These are phyloP conservation scores for Arrhopalites spinosus DNA, from an alignment of 2,888 invertebrate genomes.

Conservation along the genomic window DNA sequence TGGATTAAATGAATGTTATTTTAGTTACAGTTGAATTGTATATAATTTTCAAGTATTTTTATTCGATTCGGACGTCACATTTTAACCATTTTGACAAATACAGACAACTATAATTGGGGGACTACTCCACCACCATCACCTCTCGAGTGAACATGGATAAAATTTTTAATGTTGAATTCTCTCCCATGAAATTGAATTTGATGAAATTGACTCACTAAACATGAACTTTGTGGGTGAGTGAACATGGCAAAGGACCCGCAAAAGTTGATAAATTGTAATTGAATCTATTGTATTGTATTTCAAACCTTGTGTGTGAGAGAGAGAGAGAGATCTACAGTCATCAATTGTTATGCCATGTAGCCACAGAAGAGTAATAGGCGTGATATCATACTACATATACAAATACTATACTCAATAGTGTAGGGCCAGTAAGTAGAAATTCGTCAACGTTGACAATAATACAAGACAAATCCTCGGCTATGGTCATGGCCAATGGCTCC, in stretches of 20 bases:
- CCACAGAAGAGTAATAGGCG: background rate
- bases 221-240: slow-evolving; percentile 12
- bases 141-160: too few species aligned
- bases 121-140: too few species aligned
- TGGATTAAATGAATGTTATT: too few species aligned
- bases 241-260: slow-evolving; percentile 2
- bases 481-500: too few species aligned
- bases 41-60: too few species aligned
- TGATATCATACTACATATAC: too few species aligned
- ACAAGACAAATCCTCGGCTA: background rate
- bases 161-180: background rate
- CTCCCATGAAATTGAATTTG: slow-evolving; percentile 7
- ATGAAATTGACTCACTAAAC: background rate
- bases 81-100: too few species aligned
- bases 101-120: too few species aligned
- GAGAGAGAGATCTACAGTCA: background rate
- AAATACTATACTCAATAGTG: too few species aligned
- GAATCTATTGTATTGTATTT: slow-evolving; percentile 8
- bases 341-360: slow-evolving; percentile 6
- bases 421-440: background rate
- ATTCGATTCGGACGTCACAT: too few species aligned
- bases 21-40: too few species aligned
- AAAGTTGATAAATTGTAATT: slow-evolving; percentile 18
- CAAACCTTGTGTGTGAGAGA: background rate
- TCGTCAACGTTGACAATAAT: slow-evolving; percentile 12